A percentile compares a stretch with the other conserved stretches of the same genome.
Evolutionary conservation across 2,113 vertebrate species (phyloP).

Genomic region (Otocyon megalotis): DNA sequence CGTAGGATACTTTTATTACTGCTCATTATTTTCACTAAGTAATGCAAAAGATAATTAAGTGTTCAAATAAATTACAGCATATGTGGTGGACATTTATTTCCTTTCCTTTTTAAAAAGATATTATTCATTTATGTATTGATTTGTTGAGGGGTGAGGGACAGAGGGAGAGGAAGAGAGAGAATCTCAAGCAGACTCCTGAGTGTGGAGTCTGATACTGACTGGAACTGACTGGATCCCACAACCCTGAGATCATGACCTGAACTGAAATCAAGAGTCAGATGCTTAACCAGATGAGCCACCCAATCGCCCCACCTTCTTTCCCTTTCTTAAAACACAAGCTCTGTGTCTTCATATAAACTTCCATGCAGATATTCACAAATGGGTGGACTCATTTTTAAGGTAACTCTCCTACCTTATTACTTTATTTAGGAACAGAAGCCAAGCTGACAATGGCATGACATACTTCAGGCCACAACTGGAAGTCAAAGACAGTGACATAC

Average conservation of each 20-base stretch:
- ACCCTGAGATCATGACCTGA: background rate
- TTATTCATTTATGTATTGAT: background rate
- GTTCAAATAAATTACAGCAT: background rate
- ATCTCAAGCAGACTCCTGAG: background rate
- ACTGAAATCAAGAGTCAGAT: background rate
- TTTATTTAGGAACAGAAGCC: background rate
- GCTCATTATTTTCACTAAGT: background rate
- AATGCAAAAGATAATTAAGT: background rate
- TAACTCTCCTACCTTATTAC: background rate
- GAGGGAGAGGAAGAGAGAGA: background rate
- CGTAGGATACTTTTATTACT: background rate
- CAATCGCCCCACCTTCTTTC: background rate
- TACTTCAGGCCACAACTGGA: background rate
- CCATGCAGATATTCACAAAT: background rate
- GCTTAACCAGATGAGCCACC: background rate
- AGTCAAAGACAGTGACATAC: background rate
- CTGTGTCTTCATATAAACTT: background rate
- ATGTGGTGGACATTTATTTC: background rate
- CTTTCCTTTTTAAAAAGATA: background rate
- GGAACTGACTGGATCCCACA: background rate
- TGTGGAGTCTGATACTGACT: background rate
- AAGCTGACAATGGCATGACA: background rate
- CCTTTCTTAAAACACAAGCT: background rate
- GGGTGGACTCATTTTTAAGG: background rate
- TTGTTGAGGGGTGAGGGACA: background rate